phyloP scores from a whole-genome alignment of 2,888 invertebrate genomes.

The Napeogenes inachia region DNA sequence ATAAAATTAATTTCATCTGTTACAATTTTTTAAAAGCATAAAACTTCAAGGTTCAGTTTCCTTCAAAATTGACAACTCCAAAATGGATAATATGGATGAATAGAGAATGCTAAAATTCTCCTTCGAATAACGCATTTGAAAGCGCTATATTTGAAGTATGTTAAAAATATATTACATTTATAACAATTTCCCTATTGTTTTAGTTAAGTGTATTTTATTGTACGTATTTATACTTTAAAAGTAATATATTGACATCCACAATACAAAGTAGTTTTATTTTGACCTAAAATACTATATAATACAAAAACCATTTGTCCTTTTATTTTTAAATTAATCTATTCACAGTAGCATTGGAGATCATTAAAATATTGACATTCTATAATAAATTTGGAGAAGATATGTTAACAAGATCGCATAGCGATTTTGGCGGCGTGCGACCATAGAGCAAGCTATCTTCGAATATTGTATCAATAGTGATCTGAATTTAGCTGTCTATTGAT shows the following conservation, averaged over 20 bases:
- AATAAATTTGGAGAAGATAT: constrained; percentile 57
- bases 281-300: neutral
- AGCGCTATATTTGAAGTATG: constrained; percentile 10
- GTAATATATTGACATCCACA: constrained; percentile 58
- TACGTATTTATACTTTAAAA: constrained; percentile 55
- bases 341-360: constrained; percentile 40
- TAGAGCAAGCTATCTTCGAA: constrained; percentile 15
- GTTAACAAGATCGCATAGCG: constrained; percentile 53
- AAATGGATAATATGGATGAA: too few species aligned
- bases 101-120: too few species aligned
- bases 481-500: constrained; percentile 13
- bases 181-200: constrained; percentile 29
- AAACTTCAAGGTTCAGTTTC: too few species aligned
- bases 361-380: constrained; percentile 51
- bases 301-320: too few species aligned
- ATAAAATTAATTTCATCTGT: too few species aligned
- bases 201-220: constrained; percentile 31
- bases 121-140: neutral
- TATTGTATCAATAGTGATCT: constrained; percentile 17
- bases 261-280: constrained; percentile 15
- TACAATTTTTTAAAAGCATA: too few species aligned
- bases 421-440: constrained; percentile 32
- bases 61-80: too few species aligned
- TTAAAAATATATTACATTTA: constrained; percentile 16
- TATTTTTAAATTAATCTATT: constrained; percentile 17